Conservation (phyloP, 2,797 vertebrate genomes). For the Chelon labrosus region DNA sequence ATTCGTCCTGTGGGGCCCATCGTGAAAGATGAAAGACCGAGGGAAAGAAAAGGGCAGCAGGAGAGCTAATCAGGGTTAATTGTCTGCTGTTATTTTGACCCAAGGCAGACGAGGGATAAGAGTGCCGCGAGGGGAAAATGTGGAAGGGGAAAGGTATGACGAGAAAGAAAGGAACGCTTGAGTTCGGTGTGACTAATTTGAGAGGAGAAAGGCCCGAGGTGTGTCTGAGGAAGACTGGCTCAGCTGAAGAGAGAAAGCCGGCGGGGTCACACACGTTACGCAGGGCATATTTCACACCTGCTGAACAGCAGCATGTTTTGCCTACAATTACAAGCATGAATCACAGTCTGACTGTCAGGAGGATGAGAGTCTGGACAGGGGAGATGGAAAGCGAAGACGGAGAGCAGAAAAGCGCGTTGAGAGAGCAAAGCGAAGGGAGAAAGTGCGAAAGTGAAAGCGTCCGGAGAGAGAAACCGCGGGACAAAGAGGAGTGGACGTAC, state of each 20-base stretch:
- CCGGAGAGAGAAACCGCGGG: conserved; percentile 33
- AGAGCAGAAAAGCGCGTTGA: conserved; percentile 52
- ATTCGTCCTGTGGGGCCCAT: conserved; percentile 54
- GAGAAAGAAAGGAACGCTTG: conserved; percentile 36
- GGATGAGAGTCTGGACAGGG: conserved; percentile 36
- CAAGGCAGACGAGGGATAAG: conserved; percentile 76
- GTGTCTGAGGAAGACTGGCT: conserved; percentile 48
- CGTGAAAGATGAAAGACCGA: conserved; percentile 57
- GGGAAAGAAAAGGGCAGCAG: conserved; percentile 45
- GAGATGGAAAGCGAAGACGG: conserved; percentile 49
- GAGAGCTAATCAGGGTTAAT: conserved; percentile 85
- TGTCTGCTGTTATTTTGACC: conserved; percentile 83
- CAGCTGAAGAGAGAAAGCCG: conserved; percentile 33
- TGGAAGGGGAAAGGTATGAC: conserved; percentile 34
- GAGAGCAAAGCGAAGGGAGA: conserved; percentile 31
- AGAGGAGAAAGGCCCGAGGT: conserved; percentile 42
- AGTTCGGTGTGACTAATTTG: conserved; percentile 41
- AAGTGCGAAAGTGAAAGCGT: conserved; percentile 40
- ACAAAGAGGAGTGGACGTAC: conserved; percentile 47
- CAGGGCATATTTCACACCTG: conserved; percentile 82
- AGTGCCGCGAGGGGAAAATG: conserved; percentile 43
- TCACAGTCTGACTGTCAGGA: conserved; percentile 68
- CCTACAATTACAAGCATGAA: conserved; percentile 80
- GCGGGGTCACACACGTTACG: conserved; percentile 56
- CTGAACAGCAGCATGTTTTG: conserved; percentile 80